These are phyloP conservation scores for Galendromus occidentalis DNA, from an alignment of 1,140 invertebrate species.

Conservation along the genomic window DNA sequence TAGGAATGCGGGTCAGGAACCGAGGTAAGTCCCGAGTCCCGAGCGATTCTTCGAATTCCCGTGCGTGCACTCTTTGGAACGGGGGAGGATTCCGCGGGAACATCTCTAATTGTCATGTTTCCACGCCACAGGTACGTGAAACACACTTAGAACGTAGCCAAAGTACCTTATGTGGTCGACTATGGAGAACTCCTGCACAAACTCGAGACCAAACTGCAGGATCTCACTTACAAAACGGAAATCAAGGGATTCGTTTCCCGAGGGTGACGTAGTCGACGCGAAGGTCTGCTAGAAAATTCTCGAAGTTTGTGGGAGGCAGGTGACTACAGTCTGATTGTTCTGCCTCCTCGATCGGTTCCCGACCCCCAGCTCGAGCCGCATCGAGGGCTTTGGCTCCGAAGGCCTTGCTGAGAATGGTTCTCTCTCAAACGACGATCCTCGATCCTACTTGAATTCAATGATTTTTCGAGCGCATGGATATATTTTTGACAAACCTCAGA, in stretches of 20 bases:
- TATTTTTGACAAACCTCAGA: no score
- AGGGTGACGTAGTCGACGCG: not conserved
- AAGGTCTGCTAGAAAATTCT: conserved; percentile 4
- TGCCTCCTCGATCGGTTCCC: no score
- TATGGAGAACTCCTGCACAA: not conserved
- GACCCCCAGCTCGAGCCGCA: no score
- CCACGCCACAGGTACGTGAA: not conserved
- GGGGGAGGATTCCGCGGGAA: no score
- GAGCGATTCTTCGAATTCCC: not conserved
- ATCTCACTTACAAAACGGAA: not conserved
- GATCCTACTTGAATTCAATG: no score
- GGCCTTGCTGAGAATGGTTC: no score
- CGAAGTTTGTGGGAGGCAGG: not conserved
- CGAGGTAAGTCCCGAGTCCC: not conserved
- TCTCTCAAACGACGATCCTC: no score
- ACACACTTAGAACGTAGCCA: conserved; percentile 2
- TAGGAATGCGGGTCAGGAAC: not conserved
- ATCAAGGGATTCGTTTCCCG: not conserved
- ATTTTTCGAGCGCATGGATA: no score
- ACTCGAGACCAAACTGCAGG: not conserved
- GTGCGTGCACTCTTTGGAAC: not conserved
- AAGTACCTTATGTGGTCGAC: conserved; percentile 1
- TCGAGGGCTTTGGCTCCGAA: no score
- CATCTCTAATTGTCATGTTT: no score
- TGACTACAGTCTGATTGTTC: not conserved